Evolutionary conservation across 2,888 invertebrate species (phyloP).

Genomic region (Polydrusus pterygomalis): DNA sequence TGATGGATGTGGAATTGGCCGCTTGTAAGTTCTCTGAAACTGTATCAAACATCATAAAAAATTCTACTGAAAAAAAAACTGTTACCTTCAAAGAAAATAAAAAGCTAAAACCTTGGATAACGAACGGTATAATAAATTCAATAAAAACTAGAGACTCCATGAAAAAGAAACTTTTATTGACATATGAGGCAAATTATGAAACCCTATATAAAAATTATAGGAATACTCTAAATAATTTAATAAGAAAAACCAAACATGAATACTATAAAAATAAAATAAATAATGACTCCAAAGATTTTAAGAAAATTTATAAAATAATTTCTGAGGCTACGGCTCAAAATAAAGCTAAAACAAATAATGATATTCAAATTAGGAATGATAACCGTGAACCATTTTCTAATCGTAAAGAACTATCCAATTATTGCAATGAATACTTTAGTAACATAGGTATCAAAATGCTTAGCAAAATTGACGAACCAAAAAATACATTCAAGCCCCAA

Average conservation of each 20-base stretch:
- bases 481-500: background rate
- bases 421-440: background rate
- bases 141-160: background rate
- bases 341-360: background rate
- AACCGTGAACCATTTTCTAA: background rate
- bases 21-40: background rate
- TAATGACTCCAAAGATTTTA: background rate
- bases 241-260: background rate
- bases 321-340: background rate
- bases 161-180: background rate
- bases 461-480: background rate
- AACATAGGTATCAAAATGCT: background rate
- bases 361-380: background rate
- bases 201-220: background rate
- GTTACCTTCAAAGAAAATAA: background rate
- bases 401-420: background rate
- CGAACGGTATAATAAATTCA: background rate
- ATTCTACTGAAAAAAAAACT: background rate
- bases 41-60: slow-evolving; percentile 1
- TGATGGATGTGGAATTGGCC: background rate
- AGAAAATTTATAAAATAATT: background rate
- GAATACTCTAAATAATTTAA: background rate
- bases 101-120: background rate
- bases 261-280: background rate
- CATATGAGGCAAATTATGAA: background rate